These are phyloP conservation scores for Digitonthophagus gazella DNA, from an alignment of 2,888 invertebrate genomes.

Conservation along the genomic window DNA sequence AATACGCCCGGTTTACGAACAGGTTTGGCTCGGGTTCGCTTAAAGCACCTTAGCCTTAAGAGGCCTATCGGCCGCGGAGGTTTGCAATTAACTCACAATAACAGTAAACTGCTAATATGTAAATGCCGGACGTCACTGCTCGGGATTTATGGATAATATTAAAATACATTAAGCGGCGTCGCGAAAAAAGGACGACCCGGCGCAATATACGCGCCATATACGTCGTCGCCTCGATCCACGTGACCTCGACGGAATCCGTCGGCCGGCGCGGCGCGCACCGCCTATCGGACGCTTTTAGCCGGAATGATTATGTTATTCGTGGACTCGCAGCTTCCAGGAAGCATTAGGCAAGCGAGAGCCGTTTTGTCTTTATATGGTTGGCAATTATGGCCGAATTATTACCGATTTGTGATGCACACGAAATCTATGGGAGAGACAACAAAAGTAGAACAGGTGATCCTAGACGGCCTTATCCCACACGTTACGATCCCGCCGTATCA, in stretches of 20 bases:
- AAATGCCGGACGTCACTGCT: background rate
- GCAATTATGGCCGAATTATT: background rate
- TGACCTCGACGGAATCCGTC: background rate
- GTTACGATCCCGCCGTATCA: background rate
- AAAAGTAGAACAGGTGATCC: background rate
- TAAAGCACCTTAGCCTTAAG: background rate
- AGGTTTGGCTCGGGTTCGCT: background rate
- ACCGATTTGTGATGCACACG: background rate
- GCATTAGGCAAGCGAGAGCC: background rate
- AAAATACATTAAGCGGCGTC: background rate
- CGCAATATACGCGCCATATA: background rate
- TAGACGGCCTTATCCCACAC: background rate
- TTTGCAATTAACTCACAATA: background rate
- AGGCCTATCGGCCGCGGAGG: background rate
- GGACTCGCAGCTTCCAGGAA: background rate
- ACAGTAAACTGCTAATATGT: background rate
- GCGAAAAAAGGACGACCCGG: background rate
- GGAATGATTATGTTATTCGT: background rate
- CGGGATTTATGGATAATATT: background rate
- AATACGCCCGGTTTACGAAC: background rate
- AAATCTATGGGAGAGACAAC: background rate
- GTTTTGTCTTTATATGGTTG: background rate
- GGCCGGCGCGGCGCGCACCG: background rate
- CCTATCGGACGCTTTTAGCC: background rate
- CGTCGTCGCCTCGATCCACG: background rate